phyloP scores from a whole-genome alignment of 2,888 invertebrate species.

The Agrochola lychnidis region DNA sequence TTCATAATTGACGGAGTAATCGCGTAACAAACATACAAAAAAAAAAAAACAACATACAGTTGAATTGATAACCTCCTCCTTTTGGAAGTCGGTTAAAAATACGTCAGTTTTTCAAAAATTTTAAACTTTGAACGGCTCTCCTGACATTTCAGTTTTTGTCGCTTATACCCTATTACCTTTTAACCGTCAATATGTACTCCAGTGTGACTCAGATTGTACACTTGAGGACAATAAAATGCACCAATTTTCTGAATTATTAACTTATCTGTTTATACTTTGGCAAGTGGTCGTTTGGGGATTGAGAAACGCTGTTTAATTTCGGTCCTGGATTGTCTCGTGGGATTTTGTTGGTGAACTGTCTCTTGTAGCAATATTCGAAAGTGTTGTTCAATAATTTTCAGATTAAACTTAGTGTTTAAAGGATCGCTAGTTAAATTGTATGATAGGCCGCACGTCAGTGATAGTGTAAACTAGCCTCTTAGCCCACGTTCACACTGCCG shows the following conservation, averaged over 20 bases:
- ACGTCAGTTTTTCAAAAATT: no score
- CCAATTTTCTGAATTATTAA: constrained; percentile 33
- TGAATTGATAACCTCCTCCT: no score
- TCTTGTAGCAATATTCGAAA: not conserved
- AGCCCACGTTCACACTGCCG: no score
- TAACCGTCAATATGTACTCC: constrained; percentile 43
- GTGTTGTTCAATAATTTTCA: not conserved
- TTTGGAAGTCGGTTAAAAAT: no score
- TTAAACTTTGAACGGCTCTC: no score
- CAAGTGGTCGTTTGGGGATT: constrained; percentile 34
- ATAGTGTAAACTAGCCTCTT: no score
- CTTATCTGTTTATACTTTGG: constrained; percentile 28
- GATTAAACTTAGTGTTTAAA: not conserved
- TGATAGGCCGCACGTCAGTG: no score
- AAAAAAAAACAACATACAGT: no score
- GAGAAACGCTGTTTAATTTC: constrained; percentile 7
- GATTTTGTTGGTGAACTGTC: constrained; percentile 8
- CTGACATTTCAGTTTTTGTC: no score
- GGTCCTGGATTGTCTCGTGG: constrained; percentile 5
- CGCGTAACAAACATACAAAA: no score
- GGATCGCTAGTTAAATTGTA: not conserved
- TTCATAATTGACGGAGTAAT: no score
- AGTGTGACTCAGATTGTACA: constrained; percentile 55
- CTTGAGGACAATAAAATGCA: constrained; percentile 59
- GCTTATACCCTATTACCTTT: no score